Evolutionary conservation across 2,113 vertebrate species (phyloP), one percentile per base, ranked within the genome.

Genomic region (Eurystomus gularis): DNA sequence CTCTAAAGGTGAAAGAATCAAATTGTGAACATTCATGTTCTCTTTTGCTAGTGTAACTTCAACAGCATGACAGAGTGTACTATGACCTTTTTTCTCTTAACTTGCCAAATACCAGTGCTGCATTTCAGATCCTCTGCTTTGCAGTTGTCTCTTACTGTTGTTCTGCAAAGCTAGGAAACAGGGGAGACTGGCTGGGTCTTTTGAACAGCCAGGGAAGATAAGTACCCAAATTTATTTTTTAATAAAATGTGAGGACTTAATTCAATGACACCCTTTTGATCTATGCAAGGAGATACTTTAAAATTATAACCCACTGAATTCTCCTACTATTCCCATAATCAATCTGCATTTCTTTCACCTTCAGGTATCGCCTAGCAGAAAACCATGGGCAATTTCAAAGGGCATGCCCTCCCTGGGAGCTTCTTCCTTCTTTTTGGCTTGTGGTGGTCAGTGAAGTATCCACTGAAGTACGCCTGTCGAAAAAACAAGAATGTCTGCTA

Each of bases 381-480:
- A 79, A 94, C 64, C 72, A 99, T 99, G 99, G 99, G 98, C 39
- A 99, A 98, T 97, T 99, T 99, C 97, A 99, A 98, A 98, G 99
- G 99, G 17, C 99, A 99, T 33, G 99, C 98, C 3, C 97, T 99
- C 21, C 99, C 99, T 42, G 99, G 99, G 51, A 98, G 97, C 88
- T 99, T 99, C 93, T 99, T 99, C 86, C 92, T 99, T 54, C 68
- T 99, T 3, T 97, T 98, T 25, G 99, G 99, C n/a, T 88, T 99
- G 42, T 99, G 99, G 99, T 99, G 99, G 99, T 97, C 98, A 7
- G 98, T 95, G 72, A 99, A 99, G 86, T 97, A 96, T 40, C 98
- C 98, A 6, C 96, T 99, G 60, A 99, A 98, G 89, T 98, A 99
- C 3, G 65, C 98, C 93, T 99, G 98, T 69, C 98, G 98, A 86